Conservation (phyloP, 1,140 invertebrate species). For the Scaptomyza pallida region DNA sequence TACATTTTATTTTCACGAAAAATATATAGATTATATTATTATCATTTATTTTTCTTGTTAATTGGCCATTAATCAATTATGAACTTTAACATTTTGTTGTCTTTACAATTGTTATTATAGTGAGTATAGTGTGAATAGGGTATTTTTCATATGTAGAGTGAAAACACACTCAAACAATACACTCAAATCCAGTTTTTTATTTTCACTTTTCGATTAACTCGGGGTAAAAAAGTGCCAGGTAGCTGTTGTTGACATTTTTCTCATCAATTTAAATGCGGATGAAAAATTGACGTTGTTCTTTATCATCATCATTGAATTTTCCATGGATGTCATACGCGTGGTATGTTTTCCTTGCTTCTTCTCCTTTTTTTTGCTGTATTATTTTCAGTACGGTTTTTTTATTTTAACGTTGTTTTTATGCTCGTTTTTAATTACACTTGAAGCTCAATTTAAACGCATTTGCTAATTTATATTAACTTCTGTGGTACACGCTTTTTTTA, state of each 20-base stretch:
- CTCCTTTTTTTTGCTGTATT: not conserved
- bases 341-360: not conserved
- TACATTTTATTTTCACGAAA: too few relatives aligned
- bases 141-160: not conserved
- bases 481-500: constrained; percentile 1
- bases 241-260: constrained; percentile 74
- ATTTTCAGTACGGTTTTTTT: constrained; percentile 13
- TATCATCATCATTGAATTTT: constrained; percentile 21
- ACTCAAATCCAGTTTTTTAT: constrained; percentile 34
- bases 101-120: not conserved
- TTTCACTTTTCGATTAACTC: constrained; percentile 59
- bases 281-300: constrained; percentile 39
- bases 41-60: too few relatives aligned
- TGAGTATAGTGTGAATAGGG: not conserved
- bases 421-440: constrained; percentile 49
- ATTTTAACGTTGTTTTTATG: constrained; percentile 24
- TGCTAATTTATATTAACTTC: constrained; percentile 67
- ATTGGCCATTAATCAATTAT: not conserved
- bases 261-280: constrained; percentile 69
- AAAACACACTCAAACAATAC: not conserved
- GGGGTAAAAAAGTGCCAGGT: constrained; percentile 15
- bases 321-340: constrained; percentile 17
- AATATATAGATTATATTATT: too few relatives aligned
- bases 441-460: constrained; percentile 26
- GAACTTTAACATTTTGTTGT: not conserved